Percentiles rank a stretch among this genome's conserved stretches.
These are phyloP conservation scores for Microchirus variegatus DNA, from an alignment of 2,797 vertebrate genomes.

Conservation along the genomic window DNA sequence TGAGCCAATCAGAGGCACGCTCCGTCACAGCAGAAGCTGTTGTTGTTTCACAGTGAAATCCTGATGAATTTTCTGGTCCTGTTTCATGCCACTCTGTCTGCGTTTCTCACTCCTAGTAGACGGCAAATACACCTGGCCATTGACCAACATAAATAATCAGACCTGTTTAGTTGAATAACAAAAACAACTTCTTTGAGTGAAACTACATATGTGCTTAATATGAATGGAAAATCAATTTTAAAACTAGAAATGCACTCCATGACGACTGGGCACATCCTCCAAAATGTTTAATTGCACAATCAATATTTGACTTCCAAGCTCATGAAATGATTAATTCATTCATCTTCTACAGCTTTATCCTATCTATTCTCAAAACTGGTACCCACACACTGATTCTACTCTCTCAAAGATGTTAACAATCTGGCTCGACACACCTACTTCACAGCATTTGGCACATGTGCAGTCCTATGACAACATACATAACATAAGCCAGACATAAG, in stretches of 20 bases:
- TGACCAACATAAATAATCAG: constrained; percentile 1
- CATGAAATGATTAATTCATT: not conserved
- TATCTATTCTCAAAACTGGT: constrained; percentile 3
- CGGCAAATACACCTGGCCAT: constrained; percentile 17
- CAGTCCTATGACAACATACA: constrained; percentile 13
- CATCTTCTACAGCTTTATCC: too few relatives aligned
- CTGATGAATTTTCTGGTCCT: constrained; percentile 64
- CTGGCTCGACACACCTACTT: constrained; percentile 12
- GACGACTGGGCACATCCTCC: too few relatives aligned
- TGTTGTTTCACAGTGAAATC: constrained; percentile 56
- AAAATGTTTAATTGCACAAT: too few relatives aligned
- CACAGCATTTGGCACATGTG: constrained; percentile 22
- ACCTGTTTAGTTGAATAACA: not conserved
- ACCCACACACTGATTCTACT: not conserved
- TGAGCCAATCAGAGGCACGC: constrained; percentile 63
- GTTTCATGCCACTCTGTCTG: constrained; percentile 38
- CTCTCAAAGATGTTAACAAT: constrained; percentile 3
- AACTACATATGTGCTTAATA: not conserved
- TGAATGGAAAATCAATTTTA: not conserved
- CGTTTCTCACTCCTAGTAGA: constrained; percentile 6
- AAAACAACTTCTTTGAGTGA: too few relatives aligned
- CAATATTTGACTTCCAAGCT: constrained; percentile 1
- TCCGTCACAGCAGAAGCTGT: constrained; percentile 46
- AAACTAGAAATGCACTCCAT: not conserved
- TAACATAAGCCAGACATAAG: constrained; percentile 28